These are phyloP conservation scores for Suncus etruscus DNA, from an alignment of 2,113 vertebrate species.

Conservation along the genomic window DNA sequence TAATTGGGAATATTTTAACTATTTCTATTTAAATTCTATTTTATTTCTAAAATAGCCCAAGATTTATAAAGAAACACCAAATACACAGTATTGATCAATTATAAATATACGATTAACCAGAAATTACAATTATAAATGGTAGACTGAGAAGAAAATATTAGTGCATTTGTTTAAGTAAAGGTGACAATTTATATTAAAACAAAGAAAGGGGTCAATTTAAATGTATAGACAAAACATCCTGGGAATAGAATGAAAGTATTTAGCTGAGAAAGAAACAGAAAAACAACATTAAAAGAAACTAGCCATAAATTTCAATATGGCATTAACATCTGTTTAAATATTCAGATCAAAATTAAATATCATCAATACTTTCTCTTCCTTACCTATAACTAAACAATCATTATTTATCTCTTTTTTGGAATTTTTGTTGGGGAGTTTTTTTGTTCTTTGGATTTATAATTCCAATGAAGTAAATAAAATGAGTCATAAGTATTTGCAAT, in stretches of 20 bases:
- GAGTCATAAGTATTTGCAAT: too few species aligned
- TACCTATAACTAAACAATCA: neutral
- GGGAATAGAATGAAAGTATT: neutral
- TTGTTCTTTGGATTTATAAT: too few species aligned
- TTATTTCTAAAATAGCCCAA: too few species aligned
- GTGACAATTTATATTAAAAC: constrained; percentile 24
- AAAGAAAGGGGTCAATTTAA: neutral
- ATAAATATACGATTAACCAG: neutral
- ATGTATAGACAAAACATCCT: neutral
- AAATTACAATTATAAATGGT: neutral
- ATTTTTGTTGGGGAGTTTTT: too few species aligned
- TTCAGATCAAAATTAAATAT: constrained; percentile 25
- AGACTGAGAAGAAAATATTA: constrained; percentile 19
- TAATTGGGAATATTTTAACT: neutral
- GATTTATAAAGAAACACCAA: neutral
- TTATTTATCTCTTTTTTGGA: too few species aligned
- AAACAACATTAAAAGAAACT: neutral
- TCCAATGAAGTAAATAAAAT: too few species aligned
- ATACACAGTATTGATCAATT: neutral
- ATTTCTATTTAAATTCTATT: too few species aligned
- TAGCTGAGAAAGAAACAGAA: neutral
- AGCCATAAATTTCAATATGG: neutral
- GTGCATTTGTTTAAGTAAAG: neutral
- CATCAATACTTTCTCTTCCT: neutral
- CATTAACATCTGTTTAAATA: neutral